These are phyloP conservation scores for Rattus rattus DNA, from an alignment of 2,113 vertebrate genomes.

Conservation along the genomic window DNA sequence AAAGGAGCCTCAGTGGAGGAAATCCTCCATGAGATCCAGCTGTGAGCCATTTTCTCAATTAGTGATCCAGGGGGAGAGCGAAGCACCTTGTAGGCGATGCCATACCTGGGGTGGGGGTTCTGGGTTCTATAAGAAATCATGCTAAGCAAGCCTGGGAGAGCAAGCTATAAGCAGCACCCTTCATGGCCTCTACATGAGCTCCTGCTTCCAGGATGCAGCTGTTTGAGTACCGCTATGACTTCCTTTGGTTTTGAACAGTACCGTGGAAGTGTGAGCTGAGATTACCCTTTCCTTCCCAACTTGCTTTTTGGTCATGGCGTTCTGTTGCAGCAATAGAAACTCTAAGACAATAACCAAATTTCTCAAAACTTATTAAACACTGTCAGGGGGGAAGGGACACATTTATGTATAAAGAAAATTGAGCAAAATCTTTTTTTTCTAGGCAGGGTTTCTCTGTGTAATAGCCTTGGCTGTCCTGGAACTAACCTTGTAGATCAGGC, in stretches of 20 bases:
- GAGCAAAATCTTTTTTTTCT: not conserved
- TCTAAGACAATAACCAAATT: not conserved
- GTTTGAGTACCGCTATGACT: not conserved
- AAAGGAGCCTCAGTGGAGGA: too few species aligned
- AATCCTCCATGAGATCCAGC: too few species aligned
- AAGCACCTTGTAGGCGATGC: too few species aligned
- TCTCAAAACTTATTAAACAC: conserved; percentile 13
- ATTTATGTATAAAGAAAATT: conserved; percentile 22
- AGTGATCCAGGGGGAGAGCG: too few species aligned
- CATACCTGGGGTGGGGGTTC: not conserved
- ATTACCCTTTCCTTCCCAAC: not conserved
- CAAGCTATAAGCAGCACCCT: not conserved
- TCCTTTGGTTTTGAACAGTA: not conserved
- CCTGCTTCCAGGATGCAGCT: not conserved
- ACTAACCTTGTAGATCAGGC: too few species aligned
- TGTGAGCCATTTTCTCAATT: too few species aligned
- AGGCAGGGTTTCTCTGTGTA: not conserved
- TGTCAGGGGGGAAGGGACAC: not conserved
- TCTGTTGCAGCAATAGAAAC: not conserved
- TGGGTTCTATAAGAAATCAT: not conserved
- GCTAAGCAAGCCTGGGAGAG: not conserved
- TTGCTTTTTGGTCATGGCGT: not conserved
- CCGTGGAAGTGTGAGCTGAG: not conserved
- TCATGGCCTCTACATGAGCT: not conserved
- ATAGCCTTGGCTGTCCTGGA: not conserved